Evolutionary conservation across 2,113 vertebrate species (phyloP).

Genomic region (Taxidea taxus): DNA sequence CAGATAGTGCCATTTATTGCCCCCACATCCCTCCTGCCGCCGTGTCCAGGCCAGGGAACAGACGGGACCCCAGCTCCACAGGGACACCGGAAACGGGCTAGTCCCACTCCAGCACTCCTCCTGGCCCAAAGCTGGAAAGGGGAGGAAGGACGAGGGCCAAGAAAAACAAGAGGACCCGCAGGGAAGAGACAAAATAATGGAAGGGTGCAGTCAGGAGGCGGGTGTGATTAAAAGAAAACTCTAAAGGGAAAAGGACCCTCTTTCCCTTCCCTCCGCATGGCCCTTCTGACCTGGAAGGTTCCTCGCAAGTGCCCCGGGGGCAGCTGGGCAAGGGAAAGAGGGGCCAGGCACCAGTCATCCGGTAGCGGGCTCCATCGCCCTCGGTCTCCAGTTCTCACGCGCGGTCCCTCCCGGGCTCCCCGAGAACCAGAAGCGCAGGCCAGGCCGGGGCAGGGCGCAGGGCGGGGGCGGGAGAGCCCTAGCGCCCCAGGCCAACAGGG

Average conservation of each 20-base stretch:
- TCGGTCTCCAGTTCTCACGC: background rate
- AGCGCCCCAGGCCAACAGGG: background rate
- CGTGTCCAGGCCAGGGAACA: constrained; percentile 38
- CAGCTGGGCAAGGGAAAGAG: background rate
- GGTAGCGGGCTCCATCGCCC: background rate
- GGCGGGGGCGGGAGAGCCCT: background rate
- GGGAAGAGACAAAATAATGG: background rate
- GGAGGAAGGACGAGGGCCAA: background rate
- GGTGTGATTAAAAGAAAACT: constrained; percentile 42
- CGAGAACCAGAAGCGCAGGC: background rate
- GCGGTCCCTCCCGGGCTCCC: background rate
- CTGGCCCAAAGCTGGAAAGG: background rate
- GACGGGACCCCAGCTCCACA: background rate
- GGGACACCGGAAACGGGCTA: background rate
- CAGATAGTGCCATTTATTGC: constrained; percentile 69
- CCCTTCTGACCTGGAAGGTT: background rate
- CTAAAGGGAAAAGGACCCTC: background rate
- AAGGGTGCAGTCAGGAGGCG: background rate
- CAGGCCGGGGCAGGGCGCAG: background rate
- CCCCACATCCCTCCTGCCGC: constrained; percentile 34
- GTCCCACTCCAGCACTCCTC: background rate
- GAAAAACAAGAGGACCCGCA: background rate
- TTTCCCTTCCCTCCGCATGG: background rate
- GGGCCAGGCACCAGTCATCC: rapidly evolving
- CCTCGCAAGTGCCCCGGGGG: background rate